Evolutionary conservation across 1,140 invertebrate genomes (phyloP).

Genomic region (Vanessa atalanta): DNA sequence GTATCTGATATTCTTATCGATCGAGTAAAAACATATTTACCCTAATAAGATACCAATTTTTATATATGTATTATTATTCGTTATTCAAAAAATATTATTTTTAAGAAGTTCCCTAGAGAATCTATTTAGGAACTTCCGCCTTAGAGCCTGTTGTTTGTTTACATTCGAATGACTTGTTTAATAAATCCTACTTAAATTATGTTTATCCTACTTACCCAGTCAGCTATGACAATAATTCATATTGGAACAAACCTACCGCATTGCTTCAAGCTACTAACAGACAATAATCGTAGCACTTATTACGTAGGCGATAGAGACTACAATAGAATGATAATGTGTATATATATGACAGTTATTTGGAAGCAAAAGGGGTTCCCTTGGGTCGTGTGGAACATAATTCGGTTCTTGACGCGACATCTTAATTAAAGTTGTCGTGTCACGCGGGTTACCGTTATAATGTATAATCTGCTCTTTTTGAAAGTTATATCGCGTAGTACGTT

Average conservation of each 20-base stretch:
- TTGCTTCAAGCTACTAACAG: slow-evolving; percentile 24
- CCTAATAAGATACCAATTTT: no score
- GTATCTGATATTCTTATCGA: no score
- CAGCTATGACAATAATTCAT: slow-evolving; percentile 55
- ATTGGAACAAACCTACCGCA: slow-evolving; percentile 41
- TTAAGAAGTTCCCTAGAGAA: neutral
- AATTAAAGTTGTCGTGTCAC: slow-evolving; percentile 59
- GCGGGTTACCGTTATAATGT: slow-evolving; percentile 34
- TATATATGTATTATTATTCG: neutral
- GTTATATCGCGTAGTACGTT: neutral
- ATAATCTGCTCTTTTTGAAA: slow-evolving; percentile 18
- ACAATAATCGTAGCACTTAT: slow-evolving; percentile 19
- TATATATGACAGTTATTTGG: slow-evolving; percentile 39
- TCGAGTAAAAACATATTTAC: no score
- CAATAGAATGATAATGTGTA: neutral
- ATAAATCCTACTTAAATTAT: slow-evolving; percentile 43
- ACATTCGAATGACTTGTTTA: slow-evolving; percentile 27
- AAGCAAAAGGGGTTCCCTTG: slow-evolving; percentile 44
- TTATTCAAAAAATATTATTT: neutral
- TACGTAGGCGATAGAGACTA: neutral
- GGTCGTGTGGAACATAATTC: slow-evolving; percentile 54
- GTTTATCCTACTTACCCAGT: slow-evolving; percentile 56
- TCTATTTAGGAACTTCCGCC: slow-evolving; percentile 28
- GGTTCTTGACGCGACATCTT: slow-evolving; percentile 60
- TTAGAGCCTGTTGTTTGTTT: slow-evolving; percentile 20